Conservation (phyloP, 2,113 vertebrate species). For the Psettodes erumei region DNA sequence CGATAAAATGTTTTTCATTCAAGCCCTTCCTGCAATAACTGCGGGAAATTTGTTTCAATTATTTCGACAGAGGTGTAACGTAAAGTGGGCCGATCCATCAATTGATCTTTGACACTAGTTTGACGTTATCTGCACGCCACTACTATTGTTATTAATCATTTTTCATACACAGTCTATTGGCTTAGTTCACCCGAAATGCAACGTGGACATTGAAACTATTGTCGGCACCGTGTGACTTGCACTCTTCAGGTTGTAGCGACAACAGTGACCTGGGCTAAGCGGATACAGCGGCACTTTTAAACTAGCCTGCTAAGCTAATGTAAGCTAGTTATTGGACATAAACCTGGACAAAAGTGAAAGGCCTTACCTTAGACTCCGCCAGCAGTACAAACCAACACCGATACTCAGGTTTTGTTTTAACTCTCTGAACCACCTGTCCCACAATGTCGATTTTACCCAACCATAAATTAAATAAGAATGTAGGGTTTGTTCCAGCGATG, state of each 20-base stretch:
- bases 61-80: neutral
- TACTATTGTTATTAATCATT: no score
- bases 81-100: neutral
- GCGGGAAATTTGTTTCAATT: neutral
- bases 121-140: neutral
- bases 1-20: no score
- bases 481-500: neutral
- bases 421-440: no score
- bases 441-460: neutral
- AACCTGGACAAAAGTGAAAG: neutral
- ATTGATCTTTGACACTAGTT: neutral
- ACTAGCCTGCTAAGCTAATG: neutral
- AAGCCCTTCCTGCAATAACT: no score
- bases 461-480: neutral
- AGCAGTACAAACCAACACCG: neutral
- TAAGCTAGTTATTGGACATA: neutral
- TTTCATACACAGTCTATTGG: no score
- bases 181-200: no score
- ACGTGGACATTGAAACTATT: no score
- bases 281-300: no score
- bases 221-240: neutral
- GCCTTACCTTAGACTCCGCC: conserved; percentile 26
- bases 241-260: neutral
- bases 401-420: neutral
- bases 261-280: neutral